A percentile compares a stretch with the other conserved stretches of the same genome.
Conservation (phyloP, 2,888 invertebrate species). For the Pollenia angustigena region DNA sequence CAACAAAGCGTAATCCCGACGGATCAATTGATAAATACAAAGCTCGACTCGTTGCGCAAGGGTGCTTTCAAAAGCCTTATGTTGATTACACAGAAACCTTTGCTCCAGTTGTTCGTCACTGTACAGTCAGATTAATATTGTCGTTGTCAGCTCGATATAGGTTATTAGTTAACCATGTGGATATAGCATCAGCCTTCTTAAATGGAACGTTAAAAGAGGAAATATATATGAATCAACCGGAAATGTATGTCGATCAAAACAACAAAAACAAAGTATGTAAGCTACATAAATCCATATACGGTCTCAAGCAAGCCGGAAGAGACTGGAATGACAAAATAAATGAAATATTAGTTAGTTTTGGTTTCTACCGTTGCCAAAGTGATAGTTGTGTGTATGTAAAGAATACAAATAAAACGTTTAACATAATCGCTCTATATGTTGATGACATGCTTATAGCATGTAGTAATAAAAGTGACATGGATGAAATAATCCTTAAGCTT, state of each 20-base stretch:
- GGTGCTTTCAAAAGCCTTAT: neutral
- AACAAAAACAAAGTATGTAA: slow-evolving; percentile 33
- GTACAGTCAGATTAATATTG: neutral
- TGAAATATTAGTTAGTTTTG: slow-evolving; percentile 30
- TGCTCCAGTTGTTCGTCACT: neutral
- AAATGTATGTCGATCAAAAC: slow-evolving; percentile 51
- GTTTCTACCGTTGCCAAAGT: slow-evolving; percentile 40
- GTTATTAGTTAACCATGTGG: neutral
- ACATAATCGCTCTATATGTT: neutral
- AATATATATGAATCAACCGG: slow-evolving; percentile 46
- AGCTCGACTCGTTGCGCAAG: neutral
- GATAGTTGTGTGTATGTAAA: slow-evolving; percentile 25
- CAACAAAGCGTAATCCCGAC: neutral
- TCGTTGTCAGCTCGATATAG: neutral
- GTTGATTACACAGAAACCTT: neutral
- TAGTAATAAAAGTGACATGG: neutral
- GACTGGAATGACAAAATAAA: neutral
- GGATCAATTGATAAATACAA: neutral
- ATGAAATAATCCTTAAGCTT: neutral
- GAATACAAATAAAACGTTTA: neutral
- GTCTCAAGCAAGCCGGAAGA: slow-evolving; percentile 36
- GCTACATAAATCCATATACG: slow-evolving; percentile 43
- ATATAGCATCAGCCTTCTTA: slow-evolving; percentile 8
- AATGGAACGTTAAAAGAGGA: slow-evolving; percentile 35
- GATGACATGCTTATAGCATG: slow-evolving; percentile 36